Evolutionary conservation across 2,797 vertebrate genomes (phyloP).

Genomic region (Crax fasciolata): DNA sequence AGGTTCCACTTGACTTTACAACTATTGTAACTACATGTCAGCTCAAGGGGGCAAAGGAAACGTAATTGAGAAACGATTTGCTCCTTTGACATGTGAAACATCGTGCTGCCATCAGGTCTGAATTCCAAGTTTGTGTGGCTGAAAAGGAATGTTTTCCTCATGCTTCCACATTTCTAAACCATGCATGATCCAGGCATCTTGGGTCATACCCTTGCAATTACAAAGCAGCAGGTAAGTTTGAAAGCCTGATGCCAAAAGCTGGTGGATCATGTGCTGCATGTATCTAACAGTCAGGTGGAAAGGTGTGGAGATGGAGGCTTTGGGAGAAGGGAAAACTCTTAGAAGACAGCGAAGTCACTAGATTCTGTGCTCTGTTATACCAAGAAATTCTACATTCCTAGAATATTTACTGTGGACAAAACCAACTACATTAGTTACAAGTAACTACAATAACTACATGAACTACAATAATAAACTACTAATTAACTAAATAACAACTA

Average conservation of each 20-base stretch:
- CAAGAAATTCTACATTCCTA: not conserved
- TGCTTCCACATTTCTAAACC: fast-evolving
- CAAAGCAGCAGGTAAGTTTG: not conserved
- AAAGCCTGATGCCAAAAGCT: not conserved
- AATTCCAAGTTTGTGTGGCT: not conserved
- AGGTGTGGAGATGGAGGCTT: not conserved
- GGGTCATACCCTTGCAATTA: not conserved
- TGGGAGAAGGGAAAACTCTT: not conserved
- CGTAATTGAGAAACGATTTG: fast-evolving
- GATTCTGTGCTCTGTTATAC: fast-evolving
- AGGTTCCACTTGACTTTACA: not conserved
- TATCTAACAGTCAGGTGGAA: fast-evolving
- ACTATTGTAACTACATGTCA: not conserved
- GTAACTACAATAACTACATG: not conserved
- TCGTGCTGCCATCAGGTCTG: fast-evolving
- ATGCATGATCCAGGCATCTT: no score
- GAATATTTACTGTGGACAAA: not conserved
- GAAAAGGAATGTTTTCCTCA: not conserved
- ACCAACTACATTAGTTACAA: not conserved
- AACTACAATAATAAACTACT: not conserved
- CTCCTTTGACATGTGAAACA: fast-evolving
- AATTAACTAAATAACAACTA: not conserved
- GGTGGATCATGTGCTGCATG: fast-evolving
- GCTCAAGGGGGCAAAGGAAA: not conserved
- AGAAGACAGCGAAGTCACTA: not conserved